Percentiles rank a stretch among this genome's conserved stretches.
Evolutionary conservation across 2,113 vertebrate genomes (phyloP).

Genomic region (Rousettus leschenaultii): DNA sequence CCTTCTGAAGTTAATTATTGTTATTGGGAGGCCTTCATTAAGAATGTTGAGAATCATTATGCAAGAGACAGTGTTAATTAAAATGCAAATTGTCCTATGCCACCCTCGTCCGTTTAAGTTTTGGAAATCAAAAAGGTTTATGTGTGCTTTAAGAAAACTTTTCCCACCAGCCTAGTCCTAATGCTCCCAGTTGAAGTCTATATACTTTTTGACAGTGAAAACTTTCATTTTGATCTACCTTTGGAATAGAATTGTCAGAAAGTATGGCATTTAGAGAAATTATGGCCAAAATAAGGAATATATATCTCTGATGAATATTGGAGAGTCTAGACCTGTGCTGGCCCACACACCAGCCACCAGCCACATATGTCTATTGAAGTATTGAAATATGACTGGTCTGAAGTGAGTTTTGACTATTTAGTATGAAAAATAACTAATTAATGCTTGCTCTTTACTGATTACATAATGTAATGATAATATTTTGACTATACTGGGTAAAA

Average conservation of each 20-base stretch:
- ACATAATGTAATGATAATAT: not conserved
- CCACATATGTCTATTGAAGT: rapidly evolving
- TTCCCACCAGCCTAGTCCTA: not conserved
- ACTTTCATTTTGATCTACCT: not conserved
- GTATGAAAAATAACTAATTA: not conserved
- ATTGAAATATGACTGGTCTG: not conserved
- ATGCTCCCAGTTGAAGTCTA: not conserved
- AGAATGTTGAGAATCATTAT: conserved; percentile 11
- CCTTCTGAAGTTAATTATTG: conserved; percentile 51
- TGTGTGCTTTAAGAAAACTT: conserved; percentile 1
- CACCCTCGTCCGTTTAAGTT: not conserved
- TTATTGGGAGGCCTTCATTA: conserved; percentile 16
- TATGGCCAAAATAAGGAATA: not conserved
- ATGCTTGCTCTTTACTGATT: not conserved
- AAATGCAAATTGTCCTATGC: conserved; percentile 17
- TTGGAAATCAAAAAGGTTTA: conserved; percentile 35
- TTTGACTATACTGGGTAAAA: not conserved
- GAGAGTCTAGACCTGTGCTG: not conserved
- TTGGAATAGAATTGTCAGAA: not conserved
- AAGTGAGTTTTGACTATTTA: not conserved
- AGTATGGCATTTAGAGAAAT: rapidly evolving
- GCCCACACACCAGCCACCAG: rapidly evolving
- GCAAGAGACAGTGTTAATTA: conserved; percentile 61
- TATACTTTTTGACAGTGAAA: not conserved
- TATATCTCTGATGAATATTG: rapidly evolving